Base-by-base conservation (phyloP, 2,888 invertebrate genomes). In the Leucania comma region DNA sequence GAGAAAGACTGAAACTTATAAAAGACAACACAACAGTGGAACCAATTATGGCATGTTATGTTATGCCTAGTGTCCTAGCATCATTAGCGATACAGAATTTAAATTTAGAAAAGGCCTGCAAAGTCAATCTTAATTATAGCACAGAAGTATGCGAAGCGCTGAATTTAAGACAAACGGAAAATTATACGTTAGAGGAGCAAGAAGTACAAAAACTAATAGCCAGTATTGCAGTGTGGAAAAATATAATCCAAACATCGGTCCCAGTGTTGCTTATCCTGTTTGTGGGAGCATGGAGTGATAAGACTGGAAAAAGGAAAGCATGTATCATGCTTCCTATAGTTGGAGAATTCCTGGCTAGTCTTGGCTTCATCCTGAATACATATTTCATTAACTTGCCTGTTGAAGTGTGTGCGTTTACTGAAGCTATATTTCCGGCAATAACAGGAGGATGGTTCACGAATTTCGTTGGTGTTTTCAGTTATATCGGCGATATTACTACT, bases 391-490 rank as follows among this genome's bases (percentile, higher is more conserved):
- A 97, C 86, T 93, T 98, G 22, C 98, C 98, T 0, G 98, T 98
- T 96, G 98, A 98, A 93, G 97, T 97, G 1, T 97, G 97, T 58
- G 98, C 98, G 0, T 94, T 98, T 3, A 97, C 98, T 0, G 98
- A 98, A 89, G 97, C 98, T 0, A 94, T 98, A 70, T 98, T 98
- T 89, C 98, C 98, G 0, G 98, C 98, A 0, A 92, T 98, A 2
- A 98, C 98, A 1, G 98, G 98, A 14, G 98, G 98, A 6, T 98
- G 98, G 98, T 98, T 98, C 90, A 98, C 98, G 22, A 98, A 98
- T 97, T 97, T 98, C 85, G 97, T 98, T 96, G 98, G 98, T 20
- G 97, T 98, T 64, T 98, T 98, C 93, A 98, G 98, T 92, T 99
- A 98, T 90, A 97, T 99, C 62, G 98, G 98, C 51, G 98, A 99